Evolutionary conservation across 2,888 invertebrate genomes (phyloP).

Genomic region (Platynereis dumerilii): DNA sequence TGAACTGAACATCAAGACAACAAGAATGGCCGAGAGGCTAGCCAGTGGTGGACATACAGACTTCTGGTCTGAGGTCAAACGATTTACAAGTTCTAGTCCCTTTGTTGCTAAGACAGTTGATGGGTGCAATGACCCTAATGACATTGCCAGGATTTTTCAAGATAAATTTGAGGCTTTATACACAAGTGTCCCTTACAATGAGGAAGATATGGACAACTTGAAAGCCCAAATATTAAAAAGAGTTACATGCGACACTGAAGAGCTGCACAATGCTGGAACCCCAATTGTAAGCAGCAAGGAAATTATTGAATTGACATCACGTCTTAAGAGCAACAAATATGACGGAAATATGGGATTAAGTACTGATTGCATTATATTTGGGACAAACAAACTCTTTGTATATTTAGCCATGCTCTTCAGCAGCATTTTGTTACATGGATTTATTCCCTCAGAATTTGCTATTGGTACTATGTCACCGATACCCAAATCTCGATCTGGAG

Average conservation of each 20-base stretch:
- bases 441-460: not conserved
- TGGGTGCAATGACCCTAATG: not conserved
- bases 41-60: not conserved
- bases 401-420: not conserved
- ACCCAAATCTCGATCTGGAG: not conserved
- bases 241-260: not conserved
- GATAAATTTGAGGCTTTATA: slow-evolving; percentile 8
- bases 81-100: not conserved
- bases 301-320: not conserved
- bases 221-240: not conserved
- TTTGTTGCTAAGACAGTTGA: not conserved
- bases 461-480: slow-evolving; percentile 3
- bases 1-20: not conserved
- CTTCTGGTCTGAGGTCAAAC: not conserved
- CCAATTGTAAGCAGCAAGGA: not conserved
- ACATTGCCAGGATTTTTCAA: not conserved
- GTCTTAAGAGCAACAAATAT: not conserved
- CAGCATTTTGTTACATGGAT: not conserved
- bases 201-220: not conserved
- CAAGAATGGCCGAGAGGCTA: not conserved
- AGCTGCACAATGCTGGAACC: not conserved
- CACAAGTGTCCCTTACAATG: not conserved
- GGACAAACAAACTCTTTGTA: not conserved
- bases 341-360: not conserved
- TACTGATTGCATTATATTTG: not conserved